Percentiles rank a stretch among this genome's conserved stretches.
Conservation (phyloP, 2,113 vertebrate genomes). For the Caretta caretta region DNA sequence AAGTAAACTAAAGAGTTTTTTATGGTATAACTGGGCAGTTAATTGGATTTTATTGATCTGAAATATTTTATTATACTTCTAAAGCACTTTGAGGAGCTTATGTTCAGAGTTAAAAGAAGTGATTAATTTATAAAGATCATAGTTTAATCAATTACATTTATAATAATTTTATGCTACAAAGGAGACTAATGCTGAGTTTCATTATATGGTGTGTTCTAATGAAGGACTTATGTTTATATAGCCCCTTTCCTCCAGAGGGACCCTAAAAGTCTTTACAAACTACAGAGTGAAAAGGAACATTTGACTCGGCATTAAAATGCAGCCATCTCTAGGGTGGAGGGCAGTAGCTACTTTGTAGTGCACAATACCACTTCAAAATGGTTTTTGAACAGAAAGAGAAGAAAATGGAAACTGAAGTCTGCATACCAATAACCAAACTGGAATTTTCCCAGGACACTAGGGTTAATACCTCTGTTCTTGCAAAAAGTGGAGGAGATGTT, state of each 20-base stretch:
- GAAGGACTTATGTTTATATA: background rate
- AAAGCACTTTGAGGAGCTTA: conserved; percentile 1
- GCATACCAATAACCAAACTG: background rate
- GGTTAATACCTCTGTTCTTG: background rate
- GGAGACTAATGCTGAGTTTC: background rate
- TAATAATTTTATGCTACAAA: conserved; percentile 17
- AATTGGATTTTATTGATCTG: conserved; percentile 17
- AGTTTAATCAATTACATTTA: background rate
- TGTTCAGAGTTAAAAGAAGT: background rate
- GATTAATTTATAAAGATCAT: background rate
- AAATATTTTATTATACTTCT: conserved; percentile 26
- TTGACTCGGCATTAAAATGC: background rate
- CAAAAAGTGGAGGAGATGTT: rapidly evolving
- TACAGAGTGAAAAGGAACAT: background rate
- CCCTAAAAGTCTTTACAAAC: background rate
- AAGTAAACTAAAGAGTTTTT: background rate
- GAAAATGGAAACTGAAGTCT: background rate
- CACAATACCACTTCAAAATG: background rate
- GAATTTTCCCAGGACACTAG: background rate
- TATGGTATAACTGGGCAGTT: background rate
- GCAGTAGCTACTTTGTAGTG: background rate
- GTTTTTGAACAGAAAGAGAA: background rate
- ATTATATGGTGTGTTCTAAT: background rate
- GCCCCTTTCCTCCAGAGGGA: background rate
- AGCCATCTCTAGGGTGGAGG: background rate